These are phyloP conservation scores for Aurelia aurita complex sp. Pacific DNA, from an alignment of 30 jellyfish, hydroid and myxozoan species.

Conservation along the genomic window DNA sequence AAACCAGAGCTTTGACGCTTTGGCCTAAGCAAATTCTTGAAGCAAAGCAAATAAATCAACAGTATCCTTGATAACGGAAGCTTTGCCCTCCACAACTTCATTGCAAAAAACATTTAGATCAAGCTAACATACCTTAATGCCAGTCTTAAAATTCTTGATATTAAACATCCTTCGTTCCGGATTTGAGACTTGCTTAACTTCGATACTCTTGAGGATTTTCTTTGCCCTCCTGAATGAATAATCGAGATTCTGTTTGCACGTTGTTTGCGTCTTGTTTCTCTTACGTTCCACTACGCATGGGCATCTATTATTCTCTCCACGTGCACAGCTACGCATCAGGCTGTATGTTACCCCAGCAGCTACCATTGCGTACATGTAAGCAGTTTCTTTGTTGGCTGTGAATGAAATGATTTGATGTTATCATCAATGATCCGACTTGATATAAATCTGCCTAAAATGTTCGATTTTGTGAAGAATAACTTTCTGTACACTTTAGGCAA, in stretches of 20 bases:
- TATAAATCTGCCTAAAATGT: no score
- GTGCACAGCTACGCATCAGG: conserved; percentile 69
- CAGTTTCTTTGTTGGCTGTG: conserved; percentile 77
- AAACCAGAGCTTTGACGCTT: no score
- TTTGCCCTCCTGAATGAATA: conserved; percentile 65
- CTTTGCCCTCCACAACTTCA: no score
- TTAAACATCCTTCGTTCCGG: conserved; percentile 62
- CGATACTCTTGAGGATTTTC: conserved; percentile 53
- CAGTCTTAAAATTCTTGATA: conserved; percentile 56
- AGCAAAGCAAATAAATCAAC: no score
- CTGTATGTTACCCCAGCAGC: conserved; percentile 83
- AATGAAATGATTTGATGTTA: not conserved
- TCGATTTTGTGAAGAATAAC: no score
- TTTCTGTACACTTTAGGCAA: no score
- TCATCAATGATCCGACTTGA: no score
- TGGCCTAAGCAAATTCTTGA: no score
- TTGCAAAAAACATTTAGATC: not conserved
- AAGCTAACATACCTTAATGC: conserved; percentile 64
- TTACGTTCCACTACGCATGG: conserved; percentile 67
- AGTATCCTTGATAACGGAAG: no score
- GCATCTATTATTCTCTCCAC: conserved; percentile 73
- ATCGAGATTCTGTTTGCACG: conserved; percentile 61
- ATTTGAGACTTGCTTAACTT: conserved; percentile 48
- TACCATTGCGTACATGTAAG: conserved; percentile 77
- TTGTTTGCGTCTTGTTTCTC: conserved; percentile 25